Conservation (phyloP, 53 echinoderm and acorn worm genomes). For the Zoroaster sp. region DNA sequence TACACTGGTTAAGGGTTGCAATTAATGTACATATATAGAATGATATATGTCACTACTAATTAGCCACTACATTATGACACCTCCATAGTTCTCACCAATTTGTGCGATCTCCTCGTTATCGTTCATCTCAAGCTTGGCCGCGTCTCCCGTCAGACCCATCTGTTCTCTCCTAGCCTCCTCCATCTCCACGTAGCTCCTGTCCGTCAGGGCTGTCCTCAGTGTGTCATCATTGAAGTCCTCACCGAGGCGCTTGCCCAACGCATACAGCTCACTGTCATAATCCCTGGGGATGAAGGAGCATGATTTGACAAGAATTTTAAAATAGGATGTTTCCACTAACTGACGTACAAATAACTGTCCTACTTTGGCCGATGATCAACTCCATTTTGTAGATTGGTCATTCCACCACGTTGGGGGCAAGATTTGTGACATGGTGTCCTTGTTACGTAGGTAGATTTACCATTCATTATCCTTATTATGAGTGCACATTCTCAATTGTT, state of each 20-base stretch:
- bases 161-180: conserved; percentile 62
- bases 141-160: conserved; percentile 62
- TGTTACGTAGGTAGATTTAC: too few relatives aligned
- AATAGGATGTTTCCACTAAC: background rate
- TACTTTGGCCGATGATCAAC: too few relatives aligned
- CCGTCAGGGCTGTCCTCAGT: conserved; percentile 76
- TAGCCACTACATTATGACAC: background rate
- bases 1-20: too few relatives aligned
- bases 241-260: conserved; percentile 85
- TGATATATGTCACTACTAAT: too few relatives aligned
- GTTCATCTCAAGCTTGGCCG: conserved; percentile 55
- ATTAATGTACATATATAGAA: too few relatives aligned
- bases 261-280: conserved; percentile 92
- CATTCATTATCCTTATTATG: too few relatives aligned
- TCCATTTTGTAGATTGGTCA: too few relatives aligned
- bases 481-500: too few relatives aligned
- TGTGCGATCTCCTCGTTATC: conserved; percentile 72
- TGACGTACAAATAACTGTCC: too few relatives aligned
- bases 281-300: conserved; percentile 62
- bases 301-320: background rate
- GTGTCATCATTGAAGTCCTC: conserved; percentile 80
- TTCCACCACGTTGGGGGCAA: too few relatives aligned
- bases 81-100: conserved; percentile 34
- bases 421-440: too few relatives aligned
- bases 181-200: conserved; percentile 65